A percentile compares a stretch with the other conserved stretches of the same genome.
Conservation (phyloP, 1,140 invertebrate genomes). For the Ceratosolen solmsi region DNA sequence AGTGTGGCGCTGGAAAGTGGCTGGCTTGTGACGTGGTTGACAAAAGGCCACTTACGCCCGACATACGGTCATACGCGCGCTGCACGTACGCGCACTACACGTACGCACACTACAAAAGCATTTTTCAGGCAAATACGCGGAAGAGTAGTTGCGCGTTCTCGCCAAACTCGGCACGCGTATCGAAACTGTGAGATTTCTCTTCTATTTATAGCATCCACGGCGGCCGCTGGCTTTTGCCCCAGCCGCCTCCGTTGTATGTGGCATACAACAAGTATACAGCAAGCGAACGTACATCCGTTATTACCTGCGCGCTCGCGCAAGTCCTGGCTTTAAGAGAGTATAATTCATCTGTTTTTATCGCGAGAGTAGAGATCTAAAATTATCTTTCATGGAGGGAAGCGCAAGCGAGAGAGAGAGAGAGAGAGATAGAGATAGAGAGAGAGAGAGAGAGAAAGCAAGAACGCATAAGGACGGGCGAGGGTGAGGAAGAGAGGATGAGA, state of each 20-base stretch:
- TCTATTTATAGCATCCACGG: slow-evolving; percentile 68
- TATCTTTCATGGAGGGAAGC: not conserved
- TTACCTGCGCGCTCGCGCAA: slow-evolving; percentile 65
- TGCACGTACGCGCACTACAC: no score
- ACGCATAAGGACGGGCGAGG: not conserved
- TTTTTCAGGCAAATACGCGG: slow-evolving; percentile 31
- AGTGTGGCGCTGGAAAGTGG: no score
- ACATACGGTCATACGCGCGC: not conserved
- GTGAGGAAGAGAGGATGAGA: not conserved
- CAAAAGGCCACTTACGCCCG: slow-evolving; percentile 15
- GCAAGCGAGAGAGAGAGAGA: not conserved
- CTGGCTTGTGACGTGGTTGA: no score
- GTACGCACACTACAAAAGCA: slow-evolving; percentile 11
- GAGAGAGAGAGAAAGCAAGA: not conserved
- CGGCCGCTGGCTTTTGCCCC: not conserved
- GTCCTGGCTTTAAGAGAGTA: slow-evolving; percentile 50
- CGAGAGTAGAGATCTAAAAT: slow-evolving; percentile 37
- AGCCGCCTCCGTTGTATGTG: not conserved
- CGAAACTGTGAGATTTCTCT: slow-evolving; percentile 72
- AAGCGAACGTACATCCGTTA: slow-evolving; percentile 66
- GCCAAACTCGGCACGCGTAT: slow-evolving; percentile 57
- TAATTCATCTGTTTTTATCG: slow-evolving; percentile 46
- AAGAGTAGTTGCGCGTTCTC: slow-evolving; percentile 28
- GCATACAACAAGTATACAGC: not conserved
- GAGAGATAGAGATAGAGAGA: not conserved